These are phyloP conservation scores for Brenthis ino DNA, from an alignment of 2,888 invertebrate genomes.

Conservation along the genomic window DNA sequence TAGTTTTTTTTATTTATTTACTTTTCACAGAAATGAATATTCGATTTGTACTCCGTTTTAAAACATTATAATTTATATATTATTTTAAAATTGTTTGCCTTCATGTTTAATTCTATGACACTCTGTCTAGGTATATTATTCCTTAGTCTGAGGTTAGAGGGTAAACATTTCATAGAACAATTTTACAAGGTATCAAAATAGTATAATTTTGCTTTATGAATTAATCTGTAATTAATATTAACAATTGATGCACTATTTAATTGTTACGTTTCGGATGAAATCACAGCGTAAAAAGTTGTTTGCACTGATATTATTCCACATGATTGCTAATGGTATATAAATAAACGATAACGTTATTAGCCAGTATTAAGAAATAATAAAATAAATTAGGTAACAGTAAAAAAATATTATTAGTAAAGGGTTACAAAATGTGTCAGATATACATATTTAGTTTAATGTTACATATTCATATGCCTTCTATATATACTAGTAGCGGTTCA, in stretches of 20 bases:
- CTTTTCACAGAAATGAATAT: no score
- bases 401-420: not conserved
- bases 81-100: no score
- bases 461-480: not conserved
- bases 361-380: constrained; percentile 8
- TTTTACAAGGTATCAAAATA: no score
- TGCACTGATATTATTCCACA: constrained; percentile 22
- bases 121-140: no score
- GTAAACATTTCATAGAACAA: no score
- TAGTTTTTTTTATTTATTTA: no score
- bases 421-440: not conserved
- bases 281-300: constrained; percentile 19
- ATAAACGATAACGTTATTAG: constrained; percentile 3
- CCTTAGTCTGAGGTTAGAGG: no score
- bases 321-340: constrained; percentile 19
- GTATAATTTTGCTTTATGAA: no score
- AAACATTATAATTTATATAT: no score
- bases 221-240: not conserved
- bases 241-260: constrained; percentile 1
- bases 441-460: not conserved
- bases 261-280: constrained; percentile 13
- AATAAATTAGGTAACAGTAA: constrained; percentile 1
- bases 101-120: no score
- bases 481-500: no score
- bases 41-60: no score